These are phyloP conservation scores for Halichondria panicea DNA, from an alignment of 37 sponge, comb jelly and placozoan genomes.

Conservation along the genomic window DNA sequence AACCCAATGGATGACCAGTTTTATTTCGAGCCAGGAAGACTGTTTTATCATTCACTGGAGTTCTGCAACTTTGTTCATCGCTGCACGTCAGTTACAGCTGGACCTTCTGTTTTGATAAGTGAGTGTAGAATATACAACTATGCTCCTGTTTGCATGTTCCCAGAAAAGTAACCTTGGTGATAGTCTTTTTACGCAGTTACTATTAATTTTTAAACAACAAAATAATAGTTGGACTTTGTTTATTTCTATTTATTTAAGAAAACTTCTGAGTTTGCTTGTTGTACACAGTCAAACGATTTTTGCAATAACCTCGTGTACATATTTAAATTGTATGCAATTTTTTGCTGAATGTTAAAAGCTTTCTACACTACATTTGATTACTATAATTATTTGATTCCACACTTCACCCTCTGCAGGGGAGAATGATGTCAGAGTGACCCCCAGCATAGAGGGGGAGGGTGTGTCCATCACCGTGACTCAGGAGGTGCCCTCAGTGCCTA, in stretches of 20 bases:
- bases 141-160: neutral
- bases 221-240: too few relatives aligned
- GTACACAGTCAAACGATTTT: too few relatives aligned
- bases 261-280: too few relatives aligned
- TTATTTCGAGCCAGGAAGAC: constrained; percentile 77
- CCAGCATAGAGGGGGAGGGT: neutral
- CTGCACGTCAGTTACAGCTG: constrained; percentile 36
- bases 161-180: neutral
- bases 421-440: neutral
- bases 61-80: constrained; percentile 80
- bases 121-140: constrained; percentile 17
- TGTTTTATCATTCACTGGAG: constrained; percentile 67
- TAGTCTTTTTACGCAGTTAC: too few relatives aligned
- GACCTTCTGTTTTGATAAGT: constrained; percentile 61
- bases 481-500: neutral
- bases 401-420: constrained; percentile 3
- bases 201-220: too few relatives aligned
- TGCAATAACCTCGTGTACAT: too few relatives aligned
- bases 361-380: too few relatives aligned
- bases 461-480: neutral
- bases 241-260: too few relatives aligned
- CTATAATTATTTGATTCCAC: neutral
- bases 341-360: too few relatives aligned
- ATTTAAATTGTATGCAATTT: too few relatives aligned
- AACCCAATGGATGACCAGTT: constrained; percentile 24